Evolutionary conservation across 1,140 invertebrate species (phyloP).

Genomic region (Bombus superbus): DNA sequence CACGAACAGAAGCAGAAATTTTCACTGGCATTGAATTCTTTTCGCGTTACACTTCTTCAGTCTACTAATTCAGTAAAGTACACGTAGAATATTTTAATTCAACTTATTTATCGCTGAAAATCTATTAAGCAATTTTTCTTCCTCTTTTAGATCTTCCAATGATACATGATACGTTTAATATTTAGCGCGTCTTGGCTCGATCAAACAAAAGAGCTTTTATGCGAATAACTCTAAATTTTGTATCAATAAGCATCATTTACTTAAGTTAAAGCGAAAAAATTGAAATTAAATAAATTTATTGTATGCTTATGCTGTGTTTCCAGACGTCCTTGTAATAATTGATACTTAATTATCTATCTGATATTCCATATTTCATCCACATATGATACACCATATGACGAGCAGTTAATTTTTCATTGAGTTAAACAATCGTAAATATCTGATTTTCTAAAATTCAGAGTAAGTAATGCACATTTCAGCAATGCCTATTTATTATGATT

Average conservation of each 20-base stretch:
- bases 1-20: conserved; percentile 25
- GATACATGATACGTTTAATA: neutral
- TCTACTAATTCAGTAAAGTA: neutral
- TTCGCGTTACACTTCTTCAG: neutral
- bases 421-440: neutral
- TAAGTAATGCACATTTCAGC: neutral
- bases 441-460: neutral
- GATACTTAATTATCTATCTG: neutral
- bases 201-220: neutral
- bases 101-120: neutral
- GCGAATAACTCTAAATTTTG: neutral
- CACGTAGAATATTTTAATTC: neutral
- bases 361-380: neutral
- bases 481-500: neutral
- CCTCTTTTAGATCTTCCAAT: neutral
- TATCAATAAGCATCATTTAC: neutral
- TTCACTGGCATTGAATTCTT: conserved; percentile 20
- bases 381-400: neutral
- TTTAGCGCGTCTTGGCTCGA: neutral
- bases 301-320: neutral
- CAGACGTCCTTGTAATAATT: neutral
- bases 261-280: neutral
- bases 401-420: neutral
- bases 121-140: neutral
- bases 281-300: neutral